Evolutionary conservation across 2,888 invertebrate species (phyloP), one percentile per base, ranked within the genome.

Genomic region (Lysandra coridon): DNA sequence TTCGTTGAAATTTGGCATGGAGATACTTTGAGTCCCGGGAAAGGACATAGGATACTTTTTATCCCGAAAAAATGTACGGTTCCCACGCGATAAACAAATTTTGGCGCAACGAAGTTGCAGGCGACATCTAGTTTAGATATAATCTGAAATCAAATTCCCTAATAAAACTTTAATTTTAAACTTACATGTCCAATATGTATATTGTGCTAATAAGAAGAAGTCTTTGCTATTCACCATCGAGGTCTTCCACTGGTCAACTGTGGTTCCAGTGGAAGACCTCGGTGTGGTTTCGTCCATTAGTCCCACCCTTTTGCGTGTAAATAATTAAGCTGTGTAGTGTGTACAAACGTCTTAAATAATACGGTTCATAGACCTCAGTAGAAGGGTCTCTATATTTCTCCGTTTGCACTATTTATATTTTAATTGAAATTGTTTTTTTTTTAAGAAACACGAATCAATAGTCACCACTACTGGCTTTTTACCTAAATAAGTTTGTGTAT

Each of bases 211-310:
- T 10, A 49, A 49, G 10, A 49, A 10, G 49, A 10, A 49, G 53
- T 14, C 53, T 57, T 4, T 57, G 17, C 17, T 64, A 64, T 64
- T 30, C 64, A 64, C 64, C 64, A 2, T 12, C 64, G 64, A 64
- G 64, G 64, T 30, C 12, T 1, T 64, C 64, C 30, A 64, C 64
- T 30, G 64, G 64, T 64, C 64, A 30, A 23, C 12, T 64, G 64
- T 12, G 64, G 64, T 64, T 10, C 30, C 40, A 40, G 5, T 40
- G 40, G 40, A 40, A 40, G 40, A 40, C 40, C 40, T 40, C 40
- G 40, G 40, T 64, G 64, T 30, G 64, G 64, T 64, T 64, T 10
- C 64, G 30, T 23, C 64, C 64, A 64, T 64, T 64, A 23, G 64
- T 12, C 2, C 30, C 12, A 64, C 64, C 64, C 30, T 64, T 64